Evolutionary conservation across 92 coral and sea anemone species (phyloP).

Genomic region (Palythoa caribaeorum): DNA sequence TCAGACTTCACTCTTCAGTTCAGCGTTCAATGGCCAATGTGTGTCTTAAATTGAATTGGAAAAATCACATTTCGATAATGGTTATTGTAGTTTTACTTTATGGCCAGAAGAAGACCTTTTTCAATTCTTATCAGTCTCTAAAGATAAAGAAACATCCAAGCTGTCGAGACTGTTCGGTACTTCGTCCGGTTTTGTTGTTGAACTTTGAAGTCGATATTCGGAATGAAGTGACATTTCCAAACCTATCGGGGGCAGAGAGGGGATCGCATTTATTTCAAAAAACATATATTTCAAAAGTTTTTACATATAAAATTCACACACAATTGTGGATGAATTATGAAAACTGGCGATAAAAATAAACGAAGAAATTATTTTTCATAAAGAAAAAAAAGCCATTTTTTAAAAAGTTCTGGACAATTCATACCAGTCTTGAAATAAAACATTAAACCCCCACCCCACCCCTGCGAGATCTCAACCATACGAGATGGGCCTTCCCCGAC

Average conservation of each 20-base stretch:
- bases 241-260: neutral
- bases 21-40: neutral
- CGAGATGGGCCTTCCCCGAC: no score
- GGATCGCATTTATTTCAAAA: neutral
- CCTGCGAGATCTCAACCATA: no score
- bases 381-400: no score
- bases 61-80: neutral
- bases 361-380: no score
- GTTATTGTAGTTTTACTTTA: neutral
- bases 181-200: neutral
- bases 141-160: neutral
- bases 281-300: no score
- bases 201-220: neutral
- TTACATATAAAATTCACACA: no score
- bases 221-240: neutral
- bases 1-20: no score
- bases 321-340: no score
- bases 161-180: neutral
- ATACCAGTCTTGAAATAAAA: no score
- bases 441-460: no score
- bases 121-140: neutral
- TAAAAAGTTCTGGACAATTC: neutral
- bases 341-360: no score
- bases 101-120: neutral
- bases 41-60: neutral